Evolutionary conservation across 2,888 invertebrate species (phyloP), one percentile per base, ranked within the genome.

Genomic region (Buathra laborator): DNA sequence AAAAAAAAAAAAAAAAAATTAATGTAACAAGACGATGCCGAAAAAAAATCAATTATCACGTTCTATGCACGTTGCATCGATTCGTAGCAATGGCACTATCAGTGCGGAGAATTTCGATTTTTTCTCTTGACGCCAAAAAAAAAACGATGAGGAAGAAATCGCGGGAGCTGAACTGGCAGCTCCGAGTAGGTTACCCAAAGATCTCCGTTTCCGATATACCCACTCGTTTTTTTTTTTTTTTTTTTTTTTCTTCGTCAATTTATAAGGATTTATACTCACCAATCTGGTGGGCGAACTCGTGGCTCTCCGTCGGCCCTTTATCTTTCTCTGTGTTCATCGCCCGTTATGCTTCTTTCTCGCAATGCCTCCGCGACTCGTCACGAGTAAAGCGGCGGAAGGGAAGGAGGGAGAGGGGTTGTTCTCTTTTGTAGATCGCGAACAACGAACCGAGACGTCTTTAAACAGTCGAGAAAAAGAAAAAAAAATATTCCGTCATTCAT

Each of bases 201-300:
- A 93, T 93, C 91, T 88, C 89, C 87, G 85, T 88, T 86, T 83
- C 87, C 82, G 93, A 93, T 93, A 93, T 88, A 37, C 37, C 89
- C 85, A 87, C 83, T 66, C 77, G 89, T 89, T 53, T 53, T 53
- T 53, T 51, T 53, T 19, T 51, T 48, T 92, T 91, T 92, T 92
- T 92, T 92, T 51, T 53, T 53, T 19, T 51, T 92, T 91, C 92
- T 92, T 92, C 91, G 92, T 93, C 92, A 92, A 93, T 93, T 93
- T 93, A 93, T 93, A 92, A 93, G 91, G 92, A 93, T 93, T 93
- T 93, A 92, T 92, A 92, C 89, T 88, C 86, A 87, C 37, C 89
- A 89, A 88, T 83, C 84, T 88, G 79, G 88, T 88, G 89, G 88
- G 87, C 88, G 87, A 87, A 83, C 85, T 85, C 82, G 86, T 85